Conservation (phyloP, 2,797 vertebrate species). For the Chelon labrosus region DNA sequence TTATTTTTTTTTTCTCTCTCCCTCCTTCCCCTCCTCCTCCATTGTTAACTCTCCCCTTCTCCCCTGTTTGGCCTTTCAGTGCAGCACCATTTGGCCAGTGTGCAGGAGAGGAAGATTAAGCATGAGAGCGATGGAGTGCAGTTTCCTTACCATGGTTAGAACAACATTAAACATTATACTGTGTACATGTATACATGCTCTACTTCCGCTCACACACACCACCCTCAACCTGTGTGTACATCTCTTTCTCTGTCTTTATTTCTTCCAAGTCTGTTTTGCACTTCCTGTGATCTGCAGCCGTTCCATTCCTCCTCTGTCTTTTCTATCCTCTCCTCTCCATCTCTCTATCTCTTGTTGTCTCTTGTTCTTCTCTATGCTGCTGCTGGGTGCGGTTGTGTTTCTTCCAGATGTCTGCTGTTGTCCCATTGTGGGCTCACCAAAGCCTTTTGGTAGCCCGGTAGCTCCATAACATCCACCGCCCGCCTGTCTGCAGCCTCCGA, state of each 20-base stretch:
- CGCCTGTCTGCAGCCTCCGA: constrained; percentile 41
- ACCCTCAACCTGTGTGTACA: constrained; percentile 60
- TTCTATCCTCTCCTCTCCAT: constrained; percentile 15
- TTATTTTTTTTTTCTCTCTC: constrained; percentile 33
- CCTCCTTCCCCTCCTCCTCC: constrained; percentile 59
- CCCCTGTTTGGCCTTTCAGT: constrained; percentile 88
- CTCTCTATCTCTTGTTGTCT: constrained; percentile 24
- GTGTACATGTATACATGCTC: constrained; percentile 77
- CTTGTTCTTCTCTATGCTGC: constrained; percentile 71
- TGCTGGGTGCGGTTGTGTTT: constrained; percentile 76
- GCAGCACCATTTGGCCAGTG: constrained; percentile 89
- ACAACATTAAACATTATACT: constrained; percentile 84
- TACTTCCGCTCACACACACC: constrained; percentile 66
- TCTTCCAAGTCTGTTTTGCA: constrained; percentile 55
- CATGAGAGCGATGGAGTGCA: constrained; percentile 89
- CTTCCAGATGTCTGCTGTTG: constrained; percentile 79
- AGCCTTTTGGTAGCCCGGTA: constrained; percentile 77
- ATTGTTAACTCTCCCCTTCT: constrained; percentile 85
- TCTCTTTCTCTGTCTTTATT: constrained; percentile 48
- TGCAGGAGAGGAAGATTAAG: constrained; percentile 91
- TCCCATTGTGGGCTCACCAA: constrained; percentile 71
- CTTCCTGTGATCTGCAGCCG: constrained; percentile 53
- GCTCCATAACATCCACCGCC: constrained; percentile 67
- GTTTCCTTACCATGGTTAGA: constrained; percentile 91
- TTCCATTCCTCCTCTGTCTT: constrained; percentile 29